Conservation (phyloP, 2,797 vertebrate genomes). For the Parauchenoglanis punctatus region DNA sequence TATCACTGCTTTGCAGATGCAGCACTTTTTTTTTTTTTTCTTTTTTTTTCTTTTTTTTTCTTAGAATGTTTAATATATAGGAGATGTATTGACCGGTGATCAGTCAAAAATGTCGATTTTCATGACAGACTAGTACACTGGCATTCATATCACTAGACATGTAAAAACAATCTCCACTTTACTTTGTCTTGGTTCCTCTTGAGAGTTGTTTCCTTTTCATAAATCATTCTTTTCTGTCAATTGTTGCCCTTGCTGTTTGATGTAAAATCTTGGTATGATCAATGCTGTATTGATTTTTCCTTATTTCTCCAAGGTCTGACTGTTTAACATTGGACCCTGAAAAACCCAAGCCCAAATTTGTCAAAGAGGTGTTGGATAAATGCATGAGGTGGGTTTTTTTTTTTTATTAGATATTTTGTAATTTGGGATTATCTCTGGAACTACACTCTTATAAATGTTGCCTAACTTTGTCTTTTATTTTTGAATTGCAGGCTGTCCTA, state of each 20-base stretch:
- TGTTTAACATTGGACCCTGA: constrained; percentile 89
- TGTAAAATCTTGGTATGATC: neutral
- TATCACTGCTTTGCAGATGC: neutral
- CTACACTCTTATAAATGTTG: neutral
- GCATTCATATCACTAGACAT: neutral
- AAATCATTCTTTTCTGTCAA: neutral
- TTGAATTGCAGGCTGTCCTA: constrained; percentile 86
- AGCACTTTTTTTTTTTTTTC: too few relatives aligned
- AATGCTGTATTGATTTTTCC: neutral
- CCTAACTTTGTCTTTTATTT: neutral
- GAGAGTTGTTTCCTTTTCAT: neutral
- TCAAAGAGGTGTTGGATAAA: constrained; percentile 97
- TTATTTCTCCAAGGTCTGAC: constrained; percentile 82
- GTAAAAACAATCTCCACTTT: neutral
- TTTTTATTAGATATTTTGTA: neutral
- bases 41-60: neutral
- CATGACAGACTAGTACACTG: neutral
- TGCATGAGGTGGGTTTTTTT: constrained; percentile 83
- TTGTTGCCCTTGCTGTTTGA: neutral
- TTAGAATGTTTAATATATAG: neutral
- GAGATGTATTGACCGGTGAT: neutral
- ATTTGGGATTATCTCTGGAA: neutral
- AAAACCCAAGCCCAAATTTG: constrained; percentile 96
- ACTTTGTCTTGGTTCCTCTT: neutral
- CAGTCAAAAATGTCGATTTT: neutral